Conservation (phyloP, 2,113 vertebrate species). For the Fregata magnificens region DNA sequence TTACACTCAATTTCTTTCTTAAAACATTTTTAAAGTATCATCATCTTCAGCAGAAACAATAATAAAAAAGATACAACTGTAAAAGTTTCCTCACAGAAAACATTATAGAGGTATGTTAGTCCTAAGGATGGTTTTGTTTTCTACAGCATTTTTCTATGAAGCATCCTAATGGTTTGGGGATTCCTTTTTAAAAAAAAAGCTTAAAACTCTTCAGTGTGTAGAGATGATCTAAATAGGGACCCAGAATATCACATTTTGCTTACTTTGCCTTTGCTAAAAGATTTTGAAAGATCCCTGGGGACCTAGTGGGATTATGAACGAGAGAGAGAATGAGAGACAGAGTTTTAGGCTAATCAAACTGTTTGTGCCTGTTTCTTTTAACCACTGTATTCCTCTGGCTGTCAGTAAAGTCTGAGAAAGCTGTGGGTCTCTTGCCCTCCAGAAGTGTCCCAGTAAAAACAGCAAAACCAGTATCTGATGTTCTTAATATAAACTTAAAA, state of each 20-base stretch:
- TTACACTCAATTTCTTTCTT: neutral
- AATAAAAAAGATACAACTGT: neutral
- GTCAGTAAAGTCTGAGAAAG: neutral
- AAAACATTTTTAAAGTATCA: neutral
- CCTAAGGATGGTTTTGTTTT: neutral
- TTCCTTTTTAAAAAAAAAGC: neutral
- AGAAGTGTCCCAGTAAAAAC: neutral
- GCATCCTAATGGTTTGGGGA: neutral
- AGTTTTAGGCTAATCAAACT: neutral
- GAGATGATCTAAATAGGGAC: neutral
- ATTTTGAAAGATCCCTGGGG: neutral
- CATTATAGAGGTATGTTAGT: neutral
- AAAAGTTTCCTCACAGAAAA: neutral
- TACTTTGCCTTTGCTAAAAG: neutral
- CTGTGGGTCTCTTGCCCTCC: neutral
- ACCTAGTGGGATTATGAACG: neutral
- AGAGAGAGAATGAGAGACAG: neutral
- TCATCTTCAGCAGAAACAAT: neutral
- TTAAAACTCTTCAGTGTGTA: neutral
- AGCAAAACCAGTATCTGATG: neutral
- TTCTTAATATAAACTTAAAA: neutral
- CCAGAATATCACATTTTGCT: neutral
- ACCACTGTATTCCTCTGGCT: neutral
- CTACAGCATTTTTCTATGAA: neutral
- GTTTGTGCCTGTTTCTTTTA: neutral